These are phyloP conservation scores for Danionella cerebrum DNA, from an alignment of 2,113 vertebrate genomes.

Conservation along the genomic window DNA sequence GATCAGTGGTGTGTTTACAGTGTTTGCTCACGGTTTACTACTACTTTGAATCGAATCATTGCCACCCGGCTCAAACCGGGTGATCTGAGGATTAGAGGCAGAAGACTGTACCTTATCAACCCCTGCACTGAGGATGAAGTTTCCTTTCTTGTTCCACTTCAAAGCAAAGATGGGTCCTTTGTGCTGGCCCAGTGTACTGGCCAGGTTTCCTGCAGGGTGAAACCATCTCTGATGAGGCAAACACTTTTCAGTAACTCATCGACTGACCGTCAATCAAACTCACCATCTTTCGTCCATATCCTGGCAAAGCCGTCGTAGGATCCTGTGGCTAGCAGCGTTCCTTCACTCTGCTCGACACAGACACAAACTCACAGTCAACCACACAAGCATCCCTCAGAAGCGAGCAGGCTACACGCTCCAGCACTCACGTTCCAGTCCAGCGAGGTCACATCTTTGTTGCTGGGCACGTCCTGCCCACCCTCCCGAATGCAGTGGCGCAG, in stretches of 20 bases:
- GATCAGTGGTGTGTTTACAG: no score
- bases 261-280: constrained; percentile 38
- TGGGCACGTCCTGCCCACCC: constrained; percentile 93
- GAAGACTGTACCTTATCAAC: constrained; percentile 83
- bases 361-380: background rate
- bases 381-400: no score
- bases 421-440: constrained; percentile 92
- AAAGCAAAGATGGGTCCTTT: constrained; percentile 99
- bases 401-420: background rate
- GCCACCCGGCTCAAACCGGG: no score
- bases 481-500: constrained; percentile 95
- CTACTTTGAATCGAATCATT: no score
- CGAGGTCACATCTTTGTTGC: constrained; percentile 97
- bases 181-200: constrained; percentile 96
- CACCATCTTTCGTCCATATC: constrained; percentile 99
- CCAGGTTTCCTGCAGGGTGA: constrained; percentile 77
- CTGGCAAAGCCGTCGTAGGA: constrained; percentile 96
- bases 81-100: no score
- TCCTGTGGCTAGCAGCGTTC: constrained; percentile 94
- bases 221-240: background rate
- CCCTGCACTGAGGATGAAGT: constrained; percentile 95
- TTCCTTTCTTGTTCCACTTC: constrained; percentile 99
- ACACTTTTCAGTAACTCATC: background rate
- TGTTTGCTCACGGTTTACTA: no score
- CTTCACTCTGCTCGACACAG: constrained; percentile 77